phyloP scores from a whole-genome alignment of 2,888 invertebrate species.

The Cremastobaeus sp. region DNA sequence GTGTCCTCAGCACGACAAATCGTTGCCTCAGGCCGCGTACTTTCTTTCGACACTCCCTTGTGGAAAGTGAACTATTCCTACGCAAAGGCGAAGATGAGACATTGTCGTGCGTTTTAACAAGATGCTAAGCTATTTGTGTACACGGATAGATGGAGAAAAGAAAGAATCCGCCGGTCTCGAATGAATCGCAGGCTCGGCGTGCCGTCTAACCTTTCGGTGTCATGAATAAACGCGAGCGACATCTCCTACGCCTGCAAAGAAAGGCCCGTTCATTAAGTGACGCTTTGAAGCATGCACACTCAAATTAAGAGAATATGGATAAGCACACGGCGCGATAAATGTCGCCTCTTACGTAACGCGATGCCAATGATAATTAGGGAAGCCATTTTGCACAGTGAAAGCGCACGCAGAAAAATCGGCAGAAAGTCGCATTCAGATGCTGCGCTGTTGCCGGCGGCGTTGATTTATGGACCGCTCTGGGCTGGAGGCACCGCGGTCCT shows the following conservation, averaged over 20 bases:
- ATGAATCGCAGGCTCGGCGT: conserved; percentile 40
- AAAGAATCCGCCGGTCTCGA: conserved; percentile 11
- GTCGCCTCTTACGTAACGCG: conserved; percentile 37
- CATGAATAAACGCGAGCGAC: conserved; percentile 57
- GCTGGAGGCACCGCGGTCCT: too few relatives aligned
- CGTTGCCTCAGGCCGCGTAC: conserved; percentile 46
- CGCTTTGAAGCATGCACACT: conserved; percentile 45
- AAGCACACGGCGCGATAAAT: conserved; percentile 43
- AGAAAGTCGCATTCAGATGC: conserved; percentile 25
- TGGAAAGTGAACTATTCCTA: conserved; percentile 54
- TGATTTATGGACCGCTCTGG: too few relatives aligned
- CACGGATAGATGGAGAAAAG: not conserved
- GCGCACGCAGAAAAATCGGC: conserved; percentile 4
- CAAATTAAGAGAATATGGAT: conserved; percentile 45
- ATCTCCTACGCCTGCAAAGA: conserved; percentile 28
- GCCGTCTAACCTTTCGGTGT: conserved; percentile 50
- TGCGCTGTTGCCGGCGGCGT: conserved; percentile 6
- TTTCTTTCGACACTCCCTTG: conserved; percentile 61
- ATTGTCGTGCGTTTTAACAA: conserved; percentile 14
- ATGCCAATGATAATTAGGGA: conserved; percentile 44
- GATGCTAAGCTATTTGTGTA: not conserved
- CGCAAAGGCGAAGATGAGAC: conserved; percentile 31
- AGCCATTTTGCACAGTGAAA: conserved; percentile 39
- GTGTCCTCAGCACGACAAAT: conserved; percentile 48
- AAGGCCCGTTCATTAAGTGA: conserved; percentile 51